Evolutionary conservation across 2,888 invertebrate genomes (phyloP).

Genomic region (Chironomus tentans): DNA sequence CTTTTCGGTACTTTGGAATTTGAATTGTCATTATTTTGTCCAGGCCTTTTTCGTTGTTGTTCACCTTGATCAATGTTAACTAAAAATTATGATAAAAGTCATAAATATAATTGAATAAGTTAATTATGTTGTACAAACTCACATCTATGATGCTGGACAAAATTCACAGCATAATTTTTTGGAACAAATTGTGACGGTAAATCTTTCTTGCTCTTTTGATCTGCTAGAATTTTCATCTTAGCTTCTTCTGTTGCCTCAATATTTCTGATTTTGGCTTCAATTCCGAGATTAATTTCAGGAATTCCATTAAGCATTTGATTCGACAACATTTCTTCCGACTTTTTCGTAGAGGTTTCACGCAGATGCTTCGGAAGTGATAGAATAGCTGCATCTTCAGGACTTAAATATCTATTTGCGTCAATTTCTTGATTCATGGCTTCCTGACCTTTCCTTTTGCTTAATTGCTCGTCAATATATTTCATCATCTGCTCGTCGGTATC

Average conservation of each 20-base stretch:
- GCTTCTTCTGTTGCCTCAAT: slow-evolving; percentile 99
- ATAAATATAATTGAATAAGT: too few relatives aligned
- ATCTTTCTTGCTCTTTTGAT: slow-evolving; percentile 84
- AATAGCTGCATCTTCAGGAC: slow-evolving; percentile 84
- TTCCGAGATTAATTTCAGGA: slow-evolving; percentile 98
- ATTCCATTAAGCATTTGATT: slow-evolving; percentile 99
- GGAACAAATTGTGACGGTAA: slow-evolving; percentile 93
- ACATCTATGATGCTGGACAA: slow-evolving; percentile 95
- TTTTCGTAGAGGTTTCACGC: slow-evolving; percentile 72
- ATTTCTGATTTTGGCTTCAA: slow-evolving; percentile 96
- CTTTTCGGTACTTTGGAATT: slow-evolving; percentile 70
- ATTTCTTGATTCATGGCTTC: slow-evolving; percentile 26
- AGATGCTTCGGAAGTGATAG: slow-evolving; percentile 83
- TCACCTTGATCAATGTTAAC: slow-evolving; percentile 71
- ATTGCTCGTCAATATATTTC: slow-evolving; percentile 81
- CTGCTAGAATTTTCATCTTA: slow-evolving; percentile 82
- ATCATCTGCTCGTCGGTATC: slow-evolving; percentile 99
- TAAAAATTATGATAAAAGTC: slow-evolving; percentile 37
- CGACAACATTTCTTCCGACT: slow-evolving; percentile 96
- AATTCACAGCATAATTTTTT: slow-evolving; percentile 96
- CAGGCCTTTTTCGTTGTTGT: slow-evolving; percentile 44
- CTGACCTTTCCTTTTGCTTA: slow-evolving; percentile 56
- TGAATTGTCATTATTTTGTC: slow-evolving; percentile 42
- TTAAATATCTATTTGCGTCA: slow-evolving; percentile 54
- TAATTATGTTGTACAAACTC: slow-evolving; percentile 39